These are phyloP conservation scores for Loris lydekkerianus DNA, from an alignment of 2,797 vertebrate species.

Conservation along the genomic window DNA sequence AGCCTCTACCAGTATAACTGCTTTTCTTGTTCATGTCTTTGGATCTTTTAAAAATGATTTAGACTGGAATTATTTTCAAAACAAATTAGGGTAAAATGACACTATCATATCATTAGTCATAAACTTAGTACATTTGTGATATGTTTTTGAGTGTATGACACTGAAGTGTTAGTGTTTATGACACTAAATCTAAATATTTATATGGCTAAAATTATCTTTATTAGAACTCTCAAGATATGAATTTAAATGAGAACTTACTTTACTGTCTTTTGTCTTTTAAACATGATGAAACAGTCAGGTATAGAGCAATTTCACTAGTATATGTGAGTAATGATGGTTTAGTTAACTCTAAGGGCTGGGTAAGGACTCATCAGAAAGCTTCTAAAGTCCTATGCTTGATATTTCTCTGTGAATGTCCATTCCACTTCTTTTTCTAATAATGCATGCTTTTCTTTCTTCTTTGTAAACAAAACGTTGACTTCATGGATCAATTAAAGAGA, in stretches of 20 bases:
- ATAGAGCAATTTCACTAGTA: slow-evolving; percentile 79
- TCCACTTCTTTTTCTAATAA: slow-evolving; percentile 81
- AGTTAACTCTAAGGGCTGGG: slow-evolving; percentile 67
- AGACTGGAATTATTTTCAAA: slow-evolving; percentile 40
- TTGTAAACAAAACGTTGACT: slow-evolving; percentile 83
- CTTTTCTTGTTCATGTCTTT: slow-evolving; percentile 53
- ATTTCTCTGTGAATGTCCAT: slow-evolving; percentile 61
- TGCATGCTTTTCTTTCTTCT: slow-evolving; percentile 82
- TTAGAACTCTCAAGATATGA: slow-evolving; percentile 54
- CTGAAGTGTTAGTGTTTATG: slow-evolving; percentile 55
- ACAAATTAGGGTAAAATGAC: neutral
- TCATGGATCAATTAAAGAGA: slow-evolving; percentile 79
- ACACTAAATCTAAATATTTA: slow-evolving; percentile 31
- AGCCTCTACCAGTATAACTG: neutral
- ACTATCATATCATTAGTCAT: slow-evolving; percentile 49
- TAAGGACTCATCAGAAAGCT: slow-evolving; percentile 61
- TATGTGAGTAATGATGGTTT: slow-evolving; percentile 78
- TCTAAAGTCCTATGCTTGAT: slow-evolving; percentile 65
- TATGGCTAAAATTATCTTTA: slow-evolving; percentile 60
- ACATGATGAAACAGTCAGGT: slow-evolving; percentile 78
- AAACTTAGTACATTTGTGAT: slow-evolving; percentile 20
- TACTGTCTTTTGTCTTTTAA: slow-evolving; percentile 82
- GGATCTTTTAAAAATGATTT: slow-evolving; percentile 64
- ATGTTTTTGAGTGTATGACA: slow-evolving; percentile 54
- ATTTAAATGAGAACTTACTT: slow-evolving; percentile 78